Percentiles rank a stretch among this genome's conserved stretches.
Evolutionary conservation across 2,113 vertebrate species (phyloP).

Genomic region (Cepphus grylle): DNA sequence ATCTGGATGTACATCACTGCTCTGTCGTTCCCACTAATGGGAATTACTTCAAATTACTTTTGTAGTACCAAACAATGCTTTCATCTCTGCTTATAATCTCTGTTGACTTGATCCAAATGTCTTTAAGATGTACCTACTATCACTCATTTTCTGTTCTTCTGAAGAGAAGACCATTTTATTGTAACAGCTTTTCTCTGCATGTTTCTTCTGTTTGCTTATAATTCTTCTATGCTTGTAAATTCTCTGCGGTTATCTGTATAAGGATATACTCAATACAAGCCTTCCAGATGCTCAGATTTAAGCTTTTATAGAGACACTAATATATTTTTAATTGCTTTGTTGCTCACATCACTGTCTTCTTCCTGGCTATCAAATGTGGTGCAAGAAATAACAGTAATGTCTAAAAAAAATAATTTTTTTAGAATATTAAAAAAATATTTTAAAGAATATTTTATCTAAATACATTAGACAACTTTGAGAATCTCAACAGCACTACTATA

Average conservation of each 20-base stretch:
- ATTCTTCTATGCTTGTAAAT: neutral
- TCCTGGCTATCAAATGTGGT: neutral
- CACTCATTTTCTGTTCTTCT: neutral
- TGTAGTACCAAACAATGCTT: neutral
- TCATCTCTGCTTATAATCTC: neutral
- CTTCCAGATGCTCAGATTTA: neutral
- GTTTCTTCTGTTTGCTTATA: neutral
- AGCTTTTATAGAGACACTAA: neutral
- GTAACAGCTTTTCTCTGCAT: neutral
- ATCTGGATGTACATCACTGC: neutral
- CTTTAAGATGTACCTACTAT: neutral
- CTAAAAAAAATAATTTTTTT: neutral
- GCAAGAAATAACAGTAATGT: neutral
- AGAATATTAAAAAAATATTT: neutral
- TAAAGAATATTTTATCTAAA: neutral
- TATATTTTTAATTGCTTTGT: neutral
- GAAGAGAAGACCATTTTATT: neutral
- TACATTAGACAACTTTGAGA: neutral
- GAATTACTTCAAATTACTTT: conserved; percentile 1
- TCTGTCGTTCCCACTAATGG: neutral
- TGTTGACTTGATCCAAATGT: neutral
- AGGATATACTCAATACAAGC: neutral
- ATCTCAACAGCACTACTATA: neutral
- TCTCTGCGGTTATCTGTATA: neutral
- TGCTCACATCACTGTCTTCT: neutral